A percentile compares a stretch with the other conserved stretches of the same genome.
Conservation (phyloP, 2,113 vertebrate species). For the Zosterops borbonicus region DNA sequence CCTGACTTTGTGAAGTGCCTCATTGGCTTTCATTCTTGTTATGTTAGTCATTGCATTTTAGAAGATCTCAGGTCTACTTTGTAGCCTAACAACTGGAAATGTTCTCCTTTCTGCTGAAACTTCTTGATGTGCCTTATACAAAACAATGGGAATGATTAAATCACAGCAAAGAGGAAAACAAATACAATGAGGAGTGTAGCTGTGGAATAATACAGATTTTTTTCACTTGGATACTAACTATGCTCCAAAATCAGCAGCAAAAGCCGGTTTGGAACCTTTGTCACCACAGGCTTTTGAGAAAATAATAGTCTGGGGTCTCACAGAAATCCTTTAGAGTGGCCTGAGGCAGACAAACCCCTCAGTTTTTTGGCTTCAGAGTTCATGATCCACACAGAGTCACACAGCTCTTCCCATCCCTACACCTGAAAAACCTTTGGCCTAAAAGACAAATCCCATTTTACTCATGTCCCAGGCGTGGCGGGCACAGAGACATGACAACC, state of each 20-base stretch:
- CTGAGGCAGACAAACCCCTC: background rate
- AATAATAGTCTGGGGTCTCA: background rate
- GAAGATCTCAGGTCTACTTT: background rate
- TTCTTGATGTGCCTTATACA: background rate
- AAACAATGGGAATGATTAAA: background rate
- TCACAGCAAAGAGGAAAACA: background rate
- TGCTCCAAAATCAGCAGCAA: background rate
- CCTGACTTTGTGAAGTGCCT: rapidly evolving
- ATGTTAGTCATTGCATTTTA: background rate
- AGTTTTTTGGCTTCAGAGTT: background rate
- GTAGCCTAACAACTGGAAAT: background rate
- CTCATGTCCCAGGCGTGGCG: rapidly evolving
- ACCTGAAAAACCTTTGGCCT: background rate
- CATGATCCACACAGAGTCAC: background rate
- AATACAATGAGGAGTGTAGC: background rate
- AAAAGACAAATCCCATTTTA: background rate
- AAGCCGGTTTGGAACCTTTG: background rate
- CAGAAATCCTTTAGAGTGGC: background rate
- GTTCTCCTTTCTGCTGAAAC: background rate
- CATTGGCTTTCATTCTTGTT: background rate
- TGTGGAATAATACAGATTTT: background rate
- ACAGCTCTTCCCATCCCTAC: background rate
- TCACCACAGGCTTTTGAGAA: background rate
- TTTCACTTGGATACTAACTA: background rate
- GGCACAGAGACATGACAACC: background rate